A percentile compares a stretch with the other conserved stretches of the same genome.
Conservation (phyloP, 2,888 invertebrate species). For the Megaustenia siamemsis region DNA sequence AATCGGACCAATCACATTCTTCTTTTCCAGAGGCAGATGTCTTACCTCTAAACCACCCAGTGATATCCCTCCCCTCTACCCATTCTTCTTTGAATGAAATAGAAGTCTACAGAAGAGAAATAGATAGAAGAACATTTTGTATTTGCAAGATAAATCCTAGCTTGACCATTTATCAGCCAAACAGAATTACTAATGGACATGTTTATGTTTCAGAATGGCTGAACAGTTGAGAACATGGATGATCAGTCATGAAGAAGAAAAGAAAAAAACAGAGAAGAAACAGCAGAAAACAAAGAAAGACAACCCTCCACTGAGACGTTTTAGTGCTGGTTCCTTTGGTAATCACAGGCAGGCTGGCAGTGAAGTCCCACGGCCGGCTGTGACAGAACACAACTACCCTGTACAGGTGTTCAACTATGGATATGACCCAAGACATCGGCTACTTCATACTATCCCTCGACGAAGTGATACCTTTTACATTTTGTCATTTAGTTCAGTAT, state of each 20-base stretch:
- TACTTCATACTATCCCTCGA: constrained; percentile 83
- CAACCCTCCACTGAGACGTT: constrained; percentile 40
- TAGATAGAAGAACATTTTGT: no score
- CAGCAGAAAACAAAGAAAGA: constrained; percentile 46
- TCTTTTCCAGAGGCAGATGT: neutral
- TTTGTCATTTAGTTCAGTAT: constrained; percentile 87
- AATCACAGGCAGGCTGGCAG: neutral
- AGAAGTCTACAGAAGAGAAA: no score
- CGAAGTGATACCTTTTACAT: constrained; percentile 96
- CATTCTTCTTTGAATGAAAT: no score
- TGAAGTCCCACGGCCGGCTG: constrained; percentile 23
- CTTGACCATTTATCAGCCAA: no score
- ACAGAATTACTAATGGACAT: no score
- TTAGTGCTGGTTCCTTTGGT: neutral
- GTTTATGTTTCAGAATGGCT: constrained; percentile 87
- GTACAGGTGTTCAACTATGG: constrained; percentile 76
- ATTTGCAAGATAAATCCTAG: no score
- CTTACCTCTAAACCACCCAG: no score
- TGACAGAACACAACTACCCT: constrained; percentile 62
- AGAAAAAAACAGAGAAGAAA: constrained; percentile 64
- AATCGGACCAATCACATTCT: neutral
- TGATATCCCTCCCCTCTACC: no score
- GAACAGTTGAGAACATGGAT: constrained; percentile 90
- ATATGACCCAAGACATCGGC: constrained; percentile 73
- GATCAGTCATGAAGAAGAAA: constrained; percentile 78